Evolutionary conservation across 2,888 invertebrate species (phyloP).

Genomic region (Polydrusus cervinus): DNA sequence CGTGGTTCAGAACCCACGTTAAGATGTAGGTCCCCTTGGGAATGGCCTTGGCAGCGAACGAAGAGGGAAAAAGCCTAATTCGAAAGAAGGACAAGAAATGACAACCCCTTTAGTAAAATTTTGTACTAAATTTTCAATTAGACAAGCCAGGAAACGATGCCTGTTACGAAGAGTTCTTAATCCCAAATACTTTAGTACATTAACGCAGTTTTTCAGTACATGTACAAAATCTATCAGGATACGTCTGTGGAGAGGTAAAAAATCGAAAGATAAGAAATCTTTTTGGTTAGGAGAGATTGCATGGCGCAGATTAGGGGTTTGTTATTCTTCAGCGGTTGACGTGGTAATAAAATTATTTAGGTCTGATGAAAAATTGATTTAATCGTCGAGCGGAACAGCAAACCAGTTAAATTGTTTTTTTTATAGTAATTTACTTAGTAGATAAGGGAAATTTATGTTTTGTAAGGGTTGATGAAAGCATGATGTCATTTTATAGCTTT

Average conservation of each 20-base stretch:
- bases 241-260: slow-evolving; percentile 14
- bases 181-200: neutral
- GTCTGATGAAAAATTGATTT: slow-evolving; percentile 16
- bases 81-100: too few species aligned
- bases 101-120: too few species aligned
- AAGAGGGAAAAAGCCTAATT: too few species aligned
- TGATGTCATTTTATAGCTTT: too few species aligned
- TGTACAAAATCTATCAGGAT: neutral
- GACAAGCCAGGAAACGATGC: too few species aligned
- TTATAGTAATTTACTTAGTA: neutral
- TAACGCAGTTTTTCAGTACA: neutral
- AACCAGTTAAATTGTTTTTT: slow-evolving; percentile 12
- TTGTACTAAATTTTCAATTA: too few species aligned
- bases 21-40: too few species aligned
- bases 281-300: slow-evolving; percentile 53
- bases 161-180: too few species aligned
- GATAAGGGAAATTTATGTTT: neutral
- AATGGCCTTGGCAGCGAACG: too few species aligned
- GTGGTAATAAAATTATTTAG: slow-evolving; percentile 27
- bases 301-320: slow-evolving; percentile 44
- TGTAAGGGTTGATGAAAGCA: neutral
- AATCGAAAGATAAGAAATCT: slow-evolving; percentile 49
- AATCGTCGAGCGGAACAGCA: neutral
- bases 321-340: slow-evolving; percentile 27
- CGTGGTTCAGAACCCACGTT: too few species aligned